Percentiles rank a stretch among this genome's conserved stretches.
Conservation (phyloP, 2,113 vertebrate genomes). For the Narcine bancroftii region DNA sequence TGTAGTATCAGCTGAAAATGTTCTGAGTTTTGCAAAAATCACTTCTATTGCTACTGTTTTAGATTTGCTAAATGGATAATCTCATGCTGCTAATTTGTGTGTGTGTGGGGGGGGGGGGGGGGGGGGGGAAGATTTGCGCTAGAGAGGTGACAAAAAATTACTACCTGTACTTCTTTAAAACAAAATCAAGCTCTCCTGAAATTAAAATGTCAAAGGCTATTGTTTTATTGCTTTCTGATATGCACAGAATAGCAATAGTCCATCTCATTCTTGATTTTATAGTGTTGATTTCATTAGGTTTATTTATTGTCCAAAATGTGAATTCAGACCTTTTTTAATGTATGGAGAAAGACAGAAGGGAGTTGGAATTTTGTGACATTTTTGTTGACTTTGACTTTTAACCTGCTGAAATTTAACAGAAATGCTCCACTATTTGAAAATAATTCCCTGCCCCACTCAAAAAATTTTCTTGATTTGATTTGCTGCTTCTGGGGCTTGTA, state of each 20-base stretch:
- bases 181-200: not conserved
- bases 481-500: not conserved
- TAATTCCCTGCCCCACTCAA: not conserved
- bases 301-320: conserved; percentile 36
- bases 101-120: too few species aligned
- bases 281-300: conserved; percentile 13
- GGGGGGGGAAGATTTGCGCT: not conserved
- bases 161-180: conserved; percentile 8
- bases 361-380: not conserved
- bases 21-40: not conserved
- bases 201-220: conserved; percentile 9
- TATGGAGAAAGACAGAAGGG: not conserved
- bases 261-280: not conserved
- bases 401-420: conserved; percentile 3
- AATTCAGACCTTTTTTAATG: not conserved
- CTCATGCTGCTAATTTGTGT: not conserved
- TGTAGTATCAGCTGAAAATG: not conserved
- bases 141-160: not conserved
- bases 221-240: conserved; percentile 29
- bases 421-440: not conserved
- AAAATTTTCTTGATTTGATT: not conserved
- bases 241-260: conserved; percentile 10
- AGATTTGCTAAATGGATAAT: not conserved
- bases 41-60: not conserved
- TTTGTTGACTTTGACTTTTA: not conserved